Conservation (phyloP, 2,888 invertebrate genomes). For the Uloborus plumipes region DNA sequence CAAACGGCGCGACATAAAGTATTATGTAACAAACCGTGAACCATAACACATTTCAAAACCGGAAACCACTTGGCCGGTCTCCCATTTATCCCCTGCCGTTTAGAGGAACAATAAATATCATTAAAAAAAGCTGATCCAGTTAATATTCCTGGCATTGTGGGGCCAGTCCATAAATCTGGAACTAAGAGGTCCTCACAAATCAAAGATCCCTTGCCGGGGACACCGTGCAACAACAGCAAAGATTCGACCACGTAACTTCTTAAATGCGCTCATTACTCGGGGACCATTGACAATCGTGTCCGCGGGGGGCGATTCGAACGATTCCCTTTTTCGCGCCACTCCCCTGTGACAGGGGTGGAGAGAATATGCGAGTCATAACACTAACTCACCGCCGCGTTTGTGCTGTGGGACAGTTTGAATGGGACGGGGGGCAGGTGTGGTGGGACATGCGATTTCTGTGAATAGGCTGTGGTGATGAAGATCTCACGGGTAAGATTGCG, state of each 20-base stretch:
- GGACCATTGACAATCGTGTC: conserved; percentile 11
- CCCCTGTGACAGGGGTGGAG: conserved; percentile 2
- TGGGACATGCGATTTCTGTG: background rate
- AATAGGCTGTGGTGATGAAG: conserved; percentile 29
- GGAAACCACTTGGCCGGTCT: no score
- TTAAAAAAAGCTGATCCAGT: no score
- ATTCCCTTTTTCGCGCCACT: conserved; percentile 1
- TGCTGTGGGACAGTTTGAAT: conserved; percentile 23
- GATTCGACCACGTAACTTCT: conserved; percentile 17
- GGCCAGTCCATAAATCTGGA: conserved; percentile 7
- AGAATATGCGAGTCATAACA: conserved; percentile 35
- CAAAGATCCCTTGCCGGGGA: background rate
- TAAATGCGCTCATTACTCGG: conserved; percentile 41
- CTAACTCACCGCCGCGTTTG: conserved; percentile 41
- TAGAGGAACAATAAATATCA: no score
- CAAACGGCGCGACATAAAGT: no score
- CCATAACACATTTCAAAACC: no score
- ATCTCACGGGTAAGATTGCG: conserved; percentile 52
- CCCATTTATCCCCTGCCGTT: no score
- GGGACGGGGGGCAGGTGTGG: conserved; percentile 7
- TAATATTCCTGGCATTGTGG: conserved; percentile 14
- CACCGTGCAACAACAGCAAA: conserved; percentile 4
- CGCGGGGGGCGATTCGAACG: background rate
- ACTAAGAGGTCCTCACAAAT: conserved; percentile 13
- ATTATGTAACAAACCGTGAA: no score